Evolutionary conservation across 2,113 vertebrate species (phyloP), one percentile per base, ranked within the genome.

Genomic region (Anguilla japonica): DNA sequence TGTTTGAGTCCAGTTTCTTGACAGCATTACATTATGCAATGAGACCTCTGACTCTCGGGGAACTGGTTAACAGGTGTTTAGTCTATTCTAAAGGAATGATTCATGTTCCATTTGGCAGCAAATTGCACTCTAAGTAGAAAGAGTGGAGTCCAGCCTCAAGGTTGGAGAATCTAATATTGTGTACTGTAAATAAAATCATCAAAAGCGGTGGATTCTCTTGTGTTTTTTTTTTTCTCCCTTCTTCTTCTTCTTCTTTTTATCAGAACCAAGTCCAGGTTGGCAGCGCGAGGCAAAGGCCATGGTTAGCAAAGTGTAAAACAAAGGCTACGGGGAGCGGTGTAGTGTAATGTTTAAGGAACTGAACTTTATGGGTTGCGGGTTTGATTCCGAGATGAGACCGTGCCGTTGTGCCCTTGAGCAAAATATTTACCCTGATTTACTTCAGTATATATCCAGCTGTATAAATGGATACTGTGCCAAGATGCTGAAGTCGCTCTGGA

Each of bases 21-120:
- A 79, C 71, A 83, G 71, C 84, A 85, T n/a, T 13, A 53, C 22
- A 75, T 75, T 75, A 75, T 34, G n/a, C 71, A 34, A 75, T 75
- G 43, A 53, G 71, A 79, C 29, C 71, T 46, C 26, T 56, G 71
- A 34, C 41, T 5, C 16, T 18, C 63, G 20, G 43, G 34, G 71
- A 39, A 11, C 78, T 80, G 90, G 89, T 93, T 87, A 87, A 90
- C 91, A 84, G 89, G 88, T 90, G 90, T 92, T 91, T 89, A 83
- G 89, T 91, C 87, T 88, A 86, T 87, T 91, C 87, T n/a, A 88
- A 91, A 89, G 85, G 81, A 88, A 87, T 93, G 92, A 94, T 90
- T 92, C 92, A 93, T 90, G 82, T 88, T 90, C 90, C 88, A 88
- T 92, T 91, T 88, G 91, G 91, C 88, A 29, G 88, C 88, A 86